These are phyloP conservation scores for Orthosia cruda DNA, from an alignment of 2,888 invertebrate genomes.

Conservation along the genomic window DNA sequence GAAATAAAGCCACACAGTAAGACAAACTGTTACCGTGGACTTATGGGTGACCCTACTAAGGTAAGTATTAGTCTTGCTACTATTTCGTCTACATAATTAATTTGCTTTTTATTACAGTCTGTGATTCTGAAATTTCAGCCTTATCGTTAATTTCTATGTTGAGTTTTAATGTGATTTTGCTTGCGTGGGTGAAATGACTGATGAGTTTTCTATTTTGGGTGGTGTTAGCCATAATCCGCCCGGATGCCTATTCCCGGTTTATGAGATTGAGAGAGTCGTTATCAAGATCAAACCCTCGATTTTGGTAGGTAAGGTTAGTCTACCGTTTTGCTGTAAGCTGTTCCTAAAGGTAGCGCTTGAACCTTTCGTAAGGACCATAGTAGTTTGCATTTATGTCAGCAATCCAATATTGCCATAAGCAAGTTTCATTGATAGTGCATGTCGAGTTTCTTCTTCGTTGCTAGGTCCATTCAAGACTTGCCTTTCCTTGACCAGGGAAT, in stretches of 20 bases:
- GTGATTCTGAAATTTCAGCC: conserved; percentile 52
- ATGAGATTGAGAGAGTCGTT: background rate
- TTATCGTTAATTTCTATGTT: conserved; percentile 50
- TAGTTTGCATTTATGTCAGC: too few species aligned
- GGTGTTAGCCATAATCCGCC: too few species aligned
- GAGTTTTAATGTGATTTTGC: conserved; percentile 23
- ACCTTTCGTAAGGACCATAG: background rate
- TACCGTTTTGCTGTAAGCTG: background rate
- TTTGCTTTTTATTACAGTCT: conserved; percentile 63
- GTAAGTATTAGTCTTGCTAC: conserved; percentile 41
- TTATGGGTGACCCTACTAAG: conserved; percentile 5
- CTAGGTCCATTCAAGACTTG: too few species aligned
- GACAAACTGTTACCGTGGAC: background rate
- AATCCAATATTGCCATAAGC: too few species aligned
- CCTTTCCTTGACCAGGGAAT: too few species aligned
- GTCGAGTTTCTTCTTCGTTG: too few species aligned
- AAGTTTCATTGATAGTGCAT: too few species aligned
- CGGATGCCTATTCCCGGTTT: background rate
- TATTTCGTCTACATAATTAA: conserved; percentile 65
- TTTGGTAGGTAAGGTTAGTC: background rate
- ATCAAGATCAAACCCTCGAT: background rate
- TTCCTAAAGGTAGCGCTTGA: background rate
- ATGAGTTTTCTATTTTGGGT: conserved; percentile 19
- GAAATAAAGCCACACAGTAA: background rate
- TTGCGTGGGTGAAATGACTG: conserved; percentile 19